phyloP scores from a whole-genome alignment of 37 sponge, comb jelly and placozoan species.

The Agelas oroides region DNA sequence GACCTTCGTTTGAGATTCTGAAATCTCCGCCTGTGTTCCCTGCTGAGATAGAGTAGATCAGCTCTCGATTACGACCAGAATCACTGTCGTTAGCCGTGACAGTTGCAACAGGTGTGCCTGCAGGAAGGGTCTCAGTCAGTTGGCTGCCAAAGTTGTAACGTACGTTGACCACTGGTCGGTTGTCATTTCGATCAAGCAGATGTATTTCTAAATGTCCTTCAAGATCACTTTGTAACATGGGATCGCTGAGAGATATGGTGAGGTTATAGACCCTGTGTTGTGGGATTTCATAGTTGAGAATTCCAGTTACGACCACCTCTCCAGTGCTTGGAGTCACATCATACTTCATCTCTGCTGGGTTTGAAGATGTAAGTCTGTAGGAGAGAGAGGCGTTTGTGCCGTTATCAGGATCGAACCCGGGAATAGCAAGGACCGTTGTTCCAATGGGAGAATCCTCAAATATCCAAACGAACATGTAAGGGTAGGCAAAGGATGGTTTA shows the following conservation, averaged over 20 bases:
- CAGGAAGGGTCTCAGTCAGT: slow-evolving; percentile 34
- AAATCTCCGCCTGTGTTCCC: slow-evolving; percentile 55
- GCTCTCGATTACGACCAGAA: slow-evolving; percentile 35
- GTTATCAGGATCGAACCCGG: slow-evolving; percentile 60
- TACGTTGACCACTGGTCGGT: slow-evolving; percentile 22
- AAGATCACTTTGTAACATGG: background rate
- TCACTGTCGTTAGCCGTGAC: slow-evolving; percentile 37
- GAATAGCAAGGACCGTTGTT: slow-evolving; percentile 27
- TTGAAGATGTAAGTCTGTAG: slow-evolving; percentile 30
- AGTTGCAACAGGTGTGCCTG: slow-evolving; percentile 14
- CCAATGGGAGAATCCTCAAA: slow-evolving; percentile 67
- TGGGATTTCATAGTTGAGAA: slow-evolving; percentile 58
- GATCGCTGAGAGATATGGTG: slow-evolving; percentile 42
- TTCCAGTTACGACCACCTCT: slow-evolving; percentile 30
- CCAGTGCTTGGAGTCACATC: slow-evolving; percentile 42
- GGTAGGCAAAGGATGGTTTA: slow-evolving; percentile 54
- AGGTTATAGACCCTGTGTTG: slow-evolving; percentile 4
- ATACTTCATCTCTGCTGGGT: slow-evolving; percentile 22
- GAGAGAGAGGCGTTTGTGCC: slow-evolving; percentile 51
- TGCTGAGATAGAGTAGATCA: slow-evolving; percentile 28
- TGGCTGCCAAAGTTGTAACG: background rate
- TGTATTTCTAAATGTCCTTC: slow-evolving; percentile 40
- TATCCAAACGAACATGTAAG: slow-evolving; percentile 58
- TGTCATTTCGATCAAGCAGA: slow-evolving; percentile 58
- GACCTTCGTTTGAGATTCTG: background rate